A percentile compares a stretch with the other conserved stretches of the same genome.
phyloP scores from a whole-genome alignment of 2,888 invertebrate genomes.

The Timema podura region DNA sequence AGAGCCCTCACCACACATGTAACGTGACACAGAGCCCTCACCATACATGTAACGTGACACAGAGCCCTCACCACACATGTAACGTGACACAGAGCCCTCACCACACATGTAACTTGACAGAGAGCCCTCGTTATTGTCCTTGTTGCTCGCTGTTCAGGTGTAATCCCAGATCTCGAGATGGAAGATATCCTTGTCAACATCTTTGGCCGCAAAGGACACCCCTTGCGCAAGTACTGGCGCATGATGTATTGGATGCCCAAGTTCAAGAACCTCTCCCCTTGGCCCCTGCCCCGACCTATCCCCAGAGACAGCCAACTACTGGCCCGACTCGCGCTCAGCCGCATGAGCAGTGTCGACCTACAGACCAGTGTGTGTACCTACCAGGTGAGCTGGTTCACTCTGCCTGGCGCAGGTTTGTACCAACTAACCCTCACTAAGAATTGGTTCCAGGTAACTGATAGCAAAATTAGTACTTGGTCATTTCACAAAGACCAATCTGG shows the following conservation, averaged over 20 bases:
- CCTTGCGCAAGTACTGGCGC: constrained; percentile 48
- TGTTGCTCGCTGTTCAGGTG: constrained; percentile 50
- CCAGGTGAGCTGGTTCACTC: constrained; percentile 49
- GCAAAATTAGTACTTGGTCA: too few species aligned
- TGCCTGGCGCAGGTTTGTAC: background rate
- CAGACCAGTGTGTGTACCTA: constrained; percentile 61
- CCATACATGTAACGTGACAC: too few species aligned
- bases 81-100: too few species aligned
- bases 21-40: too few species aligned
- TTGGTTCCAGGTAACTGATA: too few species aligned
- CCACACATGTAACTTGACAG: too few species aligned
- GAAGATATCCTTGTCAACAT: constrained; percentile 75
- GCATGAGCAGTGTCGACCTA: constrained; percentile 80
- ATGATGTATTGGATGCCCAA: constrained; percentile 75
- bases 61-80: too few species aligned
- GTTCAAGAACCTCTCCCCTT: constrained; percentile 85
- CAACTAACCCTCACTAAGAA: too few species aligned
- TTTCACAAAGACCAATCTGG: too few species aligned
- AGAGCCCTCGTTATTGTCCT: too few species aligned
- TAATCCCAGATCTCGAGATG: constrained; percentile 88
- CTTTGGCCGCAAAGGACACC: constrained; percentile 72
- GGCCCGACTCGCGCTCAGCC: constrained; percentile 74
- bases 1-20: too few species aligned
- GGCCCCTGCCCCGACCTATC: constrained; percentile 72
- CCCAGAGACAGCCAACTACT: constrained; percentile 73